Conservation (phyloP, 2,888 invertebrate species). For the Nemurella pictetii region DNA sequence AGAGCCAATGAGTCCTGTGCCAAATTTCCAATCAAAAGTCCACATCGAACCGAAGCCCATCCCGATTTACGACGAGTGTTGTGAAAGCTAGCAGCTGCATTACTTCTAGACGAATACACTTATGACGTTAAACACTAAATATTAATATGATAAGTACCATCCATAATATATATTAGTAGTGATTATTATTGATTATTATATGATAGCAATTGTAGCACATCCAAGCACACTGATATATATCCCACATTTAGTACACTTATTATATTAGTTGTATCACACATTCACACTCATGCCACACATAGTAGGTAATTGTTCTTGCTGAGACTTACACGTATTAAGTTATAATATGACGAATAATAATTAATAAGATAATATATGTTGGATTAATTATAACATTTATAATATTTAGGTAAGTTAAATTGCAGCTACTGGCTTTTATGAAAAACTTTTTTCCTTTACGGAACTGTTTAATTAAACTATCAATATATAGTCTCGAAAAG, state of each 20-base stretch:
- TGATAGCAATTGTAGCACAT: slow-evolving; percentile 13
- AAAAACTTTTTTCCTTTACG: background rate
- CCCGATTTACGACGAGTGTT: slow-evolving; percentile 20
- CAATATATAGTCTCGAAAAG: background rate
- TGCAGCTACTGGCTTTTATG: slow-evolving; percentile 35
- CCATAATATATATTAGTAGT: slow-evolving; percentile 13
- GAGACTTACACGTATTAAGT: slow-evolving; percentile 4
- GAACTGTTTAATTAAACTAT: background rate
- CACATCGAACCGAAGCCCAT: slow-evolving; percentile 1
- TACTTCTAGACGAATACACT: slow-evolving; percentile 19
- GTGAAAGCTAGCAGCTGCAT: slow-evolving; percentile 34
- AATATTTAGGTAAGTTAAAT: slow-evolving; percentile 26
- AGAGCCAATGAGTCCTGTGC: background rate
- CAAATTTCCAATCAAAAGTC: background rate
- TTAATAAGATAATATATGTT: slow-evolving; percentile 5
- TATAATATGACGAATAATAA: slow-evolving; percentile 33
- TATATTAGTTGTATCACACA: slow-evolving; percentile 16
- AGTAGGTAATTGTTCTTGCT: slow-evolving; percentile 24
- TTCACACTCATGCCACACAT: background rate
- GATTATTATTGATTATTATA: background rate
- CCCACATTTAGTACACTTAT: slow-evolving; percentile 37
- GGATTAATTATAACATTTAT: slow-evolving; percentile 35
- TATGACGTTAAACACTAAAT: slow-evolving; percentile 27
- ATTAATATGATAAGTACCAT: slow-evolving; percentile 25
- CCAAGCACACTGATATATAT: slow-evolving; percentile 29